Evolutionary conservation across 2,888 invertebrate genomes (phyloP).

Genomic region (Falcaria lacertinaria): DNA sequence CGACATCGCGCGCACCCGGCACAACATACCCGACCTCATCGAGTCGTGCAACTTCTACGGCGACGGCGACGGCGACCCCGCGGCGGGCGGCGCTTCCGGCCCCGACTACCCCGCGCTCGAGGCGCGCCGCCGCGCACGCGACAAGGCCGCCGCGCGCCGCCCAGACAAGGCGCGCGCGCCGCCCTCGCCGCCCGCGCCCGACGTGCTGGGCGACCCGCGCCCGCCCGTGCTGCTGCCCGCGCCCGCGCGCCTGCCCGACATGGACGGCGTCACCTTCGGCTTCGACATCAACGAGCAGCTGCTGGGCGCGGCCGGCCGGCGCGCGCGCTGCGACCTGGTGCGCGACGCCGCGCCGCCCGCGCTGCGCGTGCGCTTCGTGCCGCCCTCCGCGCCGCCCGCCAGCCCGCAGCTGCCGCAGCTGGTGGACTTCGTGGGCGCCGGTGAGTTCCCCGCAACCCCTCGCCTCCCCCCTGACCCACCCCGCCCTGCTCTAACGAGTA

Average conservation of each 20-base stretch:
- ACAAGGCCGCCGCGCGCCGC: constrained; percentile 8
- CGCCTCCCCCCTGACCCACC: not conserved
- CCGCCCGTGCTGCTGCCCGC: constrained; percentile 88
- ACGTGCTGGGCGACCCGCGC: constrained; percentile 70
- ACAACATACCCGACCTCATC: constrained; percentile 75
- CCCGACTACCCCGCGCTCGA: constrained; percentile 28
- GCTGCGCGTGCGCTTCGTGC: constrained; percentile 24
- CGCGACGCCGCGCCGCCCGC: constrained; percentile 33
- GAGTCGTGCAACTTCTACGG: constrained; percentile 75
- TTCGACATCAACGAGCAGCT: constrained; percentile 88
- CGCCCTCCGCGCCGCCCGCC: constrained; percentile 32
- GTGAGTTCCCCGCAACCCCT: constrained; percentile 25
- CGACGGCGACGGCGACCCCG: constrained; percentile 39
- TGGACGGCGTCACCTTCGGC: constrained; percentile 88
- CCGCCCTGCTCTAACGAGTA: not conserved
- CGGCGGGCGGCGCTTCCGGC: constrained; percentile 13
- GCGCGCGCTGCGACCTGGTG: constrained; percentile 47
- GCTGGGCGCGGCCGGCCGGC: constrained; percentile 63
- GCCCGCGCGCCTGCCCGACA: constrained; percentile 66
- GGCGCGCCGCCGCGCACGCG: constrained; percentile 9
- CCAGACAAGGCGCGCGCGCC: constrained; percentile 13
- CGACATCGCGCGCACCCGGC: constrained; percentile 84
- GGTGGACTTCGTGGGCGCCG: constrained; percentile 59
- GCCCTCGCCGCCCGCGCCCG: constrained; percentile 35
- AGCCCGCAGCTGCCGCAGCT: constrained; percentile 44